Conservation (phyloP, 2,797 vertebrate genomes). For the Lateolabrax maculatus region DNA sequence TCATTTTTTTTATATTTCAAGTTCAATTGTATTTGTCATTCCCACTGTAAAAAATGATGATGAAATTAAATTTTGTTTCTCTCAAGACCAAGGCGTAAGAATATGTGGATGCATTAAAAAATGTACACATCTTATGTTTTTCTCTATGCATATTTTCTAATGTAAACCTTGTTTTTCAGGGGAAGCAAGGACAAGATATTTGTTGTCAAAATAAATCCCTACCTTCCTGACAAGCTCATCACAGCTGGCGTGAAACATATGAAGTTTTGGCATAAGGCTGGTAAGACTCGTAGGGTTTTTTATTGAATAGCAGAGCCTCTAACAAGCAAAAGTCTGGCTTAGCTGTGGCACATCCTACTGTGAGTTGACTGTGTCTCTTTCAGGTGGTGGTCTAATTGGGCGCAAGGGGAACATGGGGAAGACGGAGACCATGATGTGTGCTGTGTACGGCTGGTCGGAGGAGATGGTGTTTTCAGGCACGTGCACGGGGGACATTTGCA, state of each 20-base stretch:
- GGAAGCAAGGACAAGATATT: slow-evolving; percentile 99
- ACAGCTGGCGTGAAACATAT: slow-evolving; percentile 98
- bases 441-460: slow-evolving; percentile 97
- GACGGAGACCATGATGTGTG: slow-evolving; percentile 98
- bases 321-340: slow-evolving; percentile 50
- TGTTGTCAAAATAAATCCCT: slow-evolving; percentile 97
- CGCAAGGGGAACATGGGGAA: slow-evolving; percentile 95
- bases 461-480: slow-evolving; percentile 98
- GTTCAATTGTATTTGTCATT: not conserved
- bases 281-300: slow-evolving; percentile 77
- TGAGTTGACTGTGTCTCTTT: slow-evolving; percentile 38
- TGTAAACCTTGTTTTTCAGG: slow-evolving; percentile 84
- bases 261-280: slow-evolving; percentile 98
- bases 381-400: slow-evolving; percentile 96
- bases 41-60: not conserved
- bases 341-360: slow-evolving; percentile 35
- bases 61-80: not conserved
- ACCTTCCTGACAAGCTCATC: slow-evolving; percentile 96
- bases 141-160: slow-evolving; percentile 19
- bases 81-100: not conserved
- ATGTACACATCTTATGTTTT: not conserved
- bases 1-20: not conserved
- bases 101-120: not conserved
- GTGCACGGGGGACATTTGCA: slow-evolving; percentile 95
- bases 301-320: slow-evolving; percentile 36